Conservation (phyloP, 1,140 invertebrate species). For the Pectinophora gossypiella region DNA sequence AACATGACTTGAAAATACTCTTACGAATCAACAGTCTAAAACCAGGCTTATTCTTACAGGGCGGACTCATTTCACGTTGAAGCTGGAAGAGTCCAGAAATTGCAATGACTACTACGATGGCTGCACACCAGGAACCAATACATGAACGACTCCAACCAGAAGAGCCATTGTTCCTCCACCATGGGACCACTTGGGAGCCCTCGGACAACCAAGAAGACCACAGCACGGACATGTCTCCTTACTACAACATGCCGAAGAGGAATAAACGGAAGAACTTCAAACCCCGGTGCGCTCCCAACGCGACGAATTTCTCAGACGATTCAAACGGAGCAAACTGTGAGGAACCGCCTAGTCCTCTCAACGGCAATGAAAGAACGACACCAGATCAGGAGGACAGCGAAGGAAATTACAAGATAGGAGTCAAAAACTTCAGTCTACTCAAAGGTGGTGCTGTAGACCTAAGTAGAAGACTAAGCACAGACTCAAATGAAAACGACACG, state of each 20-base stretch:
- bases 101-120: constrained; percentile 73
- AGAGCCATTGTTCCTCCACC: constrained; percentile 59
- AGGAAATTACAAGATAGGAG: constrained; percentile 59
- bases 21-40: too few species aligned
- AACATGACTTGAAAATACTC: too few species aligned
- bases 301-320: constrained; percentile 67
- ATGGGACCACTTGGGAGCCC: constrained; percentile 59
- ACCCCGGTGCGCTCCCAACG: constrained; percentile 77
- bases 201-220: constrained; percentile 59
- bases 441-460: constrained; percentile 70
- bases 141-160: constrained; percentile 68
- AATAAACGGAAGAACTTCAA: constrained; percentile 84
- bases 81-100: constrained; percentile 43
- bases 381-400: constrained; percentile 49
- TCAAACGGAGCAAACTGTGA: constrained; percentile 67
- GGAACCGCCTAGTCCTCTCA: constrained; percentile 61
- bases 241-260: constrained; percentile 75
- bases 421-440: constrained; percentile 69
- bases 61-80: constrained; percentile 52
- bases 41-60: constrained; percentile 53
- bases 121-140: constrained; percentile 67
- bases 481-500: constrained; percentile 70
- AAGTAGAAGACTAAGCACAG: constrained; percentile 67
- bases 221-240: constrained; percentile 67
- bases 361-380: constrained; percentile 61